A percentile compares a stretch with the other conserved stretches of the same genome.
Evolutionary conservation across 1,140 invertebrate species (phyloP).

Genomic region (Drosophila pallidifrons): DNA sequence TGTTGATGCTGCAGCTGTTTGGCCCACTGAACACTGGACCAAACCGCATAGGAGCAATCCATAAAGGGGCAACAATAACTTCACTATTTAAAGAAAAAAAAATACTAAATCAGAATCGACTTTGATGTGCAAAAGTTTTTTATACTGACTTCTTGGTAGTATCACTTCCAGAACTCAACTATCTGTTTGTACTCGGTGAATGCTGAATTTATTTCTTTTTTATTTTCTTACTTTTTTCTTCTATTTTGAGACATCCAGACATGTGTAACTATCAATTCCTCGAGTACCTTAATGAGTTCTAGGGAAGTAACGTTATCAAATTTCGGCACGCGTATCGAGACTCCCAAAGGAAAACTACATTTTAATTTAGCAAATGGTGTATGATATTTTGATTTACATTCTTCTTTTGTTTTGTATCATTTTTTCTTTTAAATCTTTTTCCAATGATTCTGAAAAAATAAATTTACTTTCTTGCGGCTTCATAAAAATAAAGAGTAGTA

Average conservation of each 20-base stretch:
- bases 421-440: neutral
- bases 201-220: conserved; percentile 50
- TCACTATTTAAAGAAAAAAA: conserved; percentile 44
- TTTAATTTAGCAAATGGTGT: conserved; percentile 52
- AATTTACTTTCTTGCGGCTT: neutral
- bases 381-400: neutral
- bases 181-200: neutral
- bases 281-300: conserved; percentile 52
- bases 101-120: neutral
- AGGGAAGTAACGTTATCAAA: conserved; percentile 53
- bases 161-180: conserved; percentile 41
- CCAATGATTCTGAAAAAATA: neutral
- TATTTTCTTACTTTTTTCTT: conserved; percentile 6
- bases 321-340: conserved; percentile 51
- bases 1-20: neutral
- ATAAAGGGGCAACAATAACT: conserved; percentile 32
- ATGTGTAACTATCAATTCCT: conserved; percentile 16
- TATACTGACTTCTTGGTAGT: conserved; percentile 57
- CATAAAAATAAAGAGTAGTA: too few species aligned
- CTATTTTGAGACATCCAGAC: conserved; percentile 13
- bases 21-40: neutral
- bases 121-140: neutral
- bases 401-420: neutral
- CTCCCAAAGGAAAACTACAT: conserved; percentile 48
- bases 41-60: conserved; percentile 34